Percentiles rank a stretch among this genome's conserved stretches.
Conservation (phyloP, 2,797 vertebrate genomes). For the Microcaecilia unicolor region DNA sequence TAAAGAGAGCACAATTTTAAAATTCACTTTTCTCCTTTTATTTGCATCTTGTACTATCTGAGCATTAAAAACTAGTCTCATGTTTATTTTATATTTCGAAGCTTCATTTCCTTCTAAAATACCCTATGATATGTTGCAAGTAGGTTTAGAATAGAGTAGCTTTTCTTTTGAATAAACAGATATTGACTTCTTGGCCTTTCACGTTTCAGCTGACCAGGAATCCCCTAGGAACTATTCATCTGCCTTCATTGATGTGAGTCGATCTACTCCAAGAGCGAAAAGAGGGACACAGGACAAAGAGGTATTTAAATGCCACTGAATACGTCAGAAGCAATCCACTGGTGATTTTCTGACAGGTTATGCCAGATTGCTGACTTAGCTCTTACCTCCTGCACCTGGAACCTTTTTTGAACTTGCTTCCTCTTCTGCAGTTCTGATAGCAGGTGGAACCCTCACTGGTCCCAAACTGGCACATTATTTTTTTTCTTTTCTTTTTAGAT, state of each 20-base stretch:
- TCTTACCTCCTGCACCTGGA: no score
- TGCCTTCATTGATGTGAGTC: slow-evolving; percentile 59
- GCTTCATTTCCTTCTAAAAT: neutral
- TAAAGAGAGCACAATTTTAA: slow-evolving; percentile 1
- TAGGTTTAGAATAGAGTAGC: neutral
- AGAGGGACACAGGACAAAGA: slow-evolving; percentile 82
- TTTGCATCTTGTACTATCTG: neutral
- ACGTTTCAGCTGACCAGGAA: slow-evolving; percentile 70
- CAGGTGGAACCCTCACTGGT: no score
- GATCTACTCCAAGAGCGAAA: slow-evolving; percentile 69
- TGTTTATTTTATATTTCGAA: neutral
- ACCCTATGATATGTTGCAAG: no score
- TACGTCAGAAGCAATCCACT: neutral
- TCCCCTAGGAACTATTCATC: slow-evolving; percentile 74
- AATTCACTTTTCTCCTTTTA: neutral
- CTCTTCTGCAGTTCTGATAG: no score
- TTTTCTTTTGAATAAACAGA: neutral
- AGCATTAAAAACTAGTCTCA: neutral
- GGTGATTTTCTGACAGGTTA: no score
- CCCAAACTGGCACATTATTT: no score
- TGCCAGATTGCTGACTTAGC: no score
- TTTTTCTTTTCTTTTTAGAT: no score
- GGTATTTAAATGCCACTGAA: slow-evolving; percentile 52
- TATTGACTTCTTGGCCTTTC: slow-evolving; percentile 25
- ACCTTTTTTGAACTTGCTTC: no score